These are phyloP conservation scores for Chrysodeixis includens DNA, from an alignment of 2,888 invertebrate species.

Conservation along the genomic window DNA sequence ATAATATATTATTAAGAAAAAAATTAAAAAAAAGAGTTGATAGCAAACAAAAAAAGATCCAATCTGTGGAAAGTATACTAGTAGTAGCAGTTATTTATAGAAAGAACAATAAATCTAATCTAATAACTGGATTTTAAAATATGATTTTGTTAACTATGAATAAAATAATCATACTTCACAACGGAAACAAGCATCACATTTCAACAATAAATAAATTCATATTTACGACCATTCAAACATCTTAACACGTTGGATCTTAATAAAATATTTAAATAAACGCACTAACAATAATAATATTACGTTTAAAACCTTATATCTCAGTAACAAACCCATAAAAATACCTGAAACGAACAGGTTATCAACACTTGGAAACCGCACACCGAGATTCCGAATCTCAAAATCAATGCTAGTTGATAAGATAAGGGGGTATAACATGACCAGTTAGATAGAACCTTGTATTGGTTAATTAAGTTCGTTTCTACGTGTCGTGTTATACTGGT, in stretches of 20 bases:
- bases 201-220: not conserved
- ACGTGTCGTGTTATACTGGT: slow-evolving; percentile 66
- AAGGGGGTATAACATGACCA: slow-evolving; percentile 73
- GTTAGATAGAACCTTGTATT: slow-evolving; percentile 53
- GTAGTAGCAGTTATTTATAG: not conserved
- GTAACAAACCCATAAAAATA: slow-evolving; percentile 59
- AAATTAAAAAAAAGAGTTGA: too few relatives aligned
- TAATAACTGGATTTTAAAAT: not conserved
- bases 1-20: too few relatives aligned
- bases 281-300: slow-evolving; percentile 44
- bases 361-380: slow-evolving; percentile 83
- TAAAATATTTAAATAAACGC: slow-evolving; percentile 18
- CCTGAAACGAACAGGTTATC: slow-evolving; percentile 63
- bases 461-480: slow-evolving; percentile 14
- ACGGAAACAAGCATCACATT: not conserved
- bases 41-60: too few relatives aligned
- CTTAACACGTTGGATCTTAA: slow-evolving; percentile 15
- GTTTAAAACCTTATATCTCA: slow-evolving; percentile 49
- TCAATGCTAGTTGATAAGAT: slow-evolving; percentile 86
- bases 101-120: not conserved
- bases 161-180: not conserved
- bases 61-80: not conserved
- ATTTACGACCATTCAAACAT: slow-evolving; percentile 16
- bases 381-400: slow-evolving; percentile 82
- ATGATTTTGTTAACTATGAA: not conserved